These are phyloP conservation scores for Rhagonycha fulva DNA, from an alignment of 2,888 invertebrate genomes.

Conservation along the genomic window DNA sequence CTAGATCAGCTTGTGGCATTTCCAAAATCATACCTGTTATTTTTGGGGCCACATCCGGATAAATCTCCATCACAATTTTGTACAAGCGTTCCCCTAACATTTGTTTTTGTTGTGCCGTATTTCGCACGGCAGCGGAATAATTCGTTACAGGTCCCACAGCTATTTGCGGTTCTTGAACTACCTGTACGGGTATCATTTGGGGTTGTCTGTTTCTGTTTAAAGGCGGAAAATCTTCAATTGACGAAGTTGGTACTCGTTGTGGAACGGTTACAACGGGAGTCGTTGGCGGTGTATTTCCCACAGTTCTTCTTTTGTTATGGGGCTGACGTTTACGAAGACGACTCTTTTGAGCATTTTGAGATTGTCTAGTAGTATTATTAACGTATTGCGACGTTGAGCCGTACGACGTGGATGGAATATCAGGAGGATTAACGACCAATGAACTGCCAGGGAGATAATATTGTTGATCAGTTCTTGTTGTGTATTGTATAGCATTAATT, in stretches of 20 bases:
- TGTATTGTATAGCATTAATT: too few species aligned
- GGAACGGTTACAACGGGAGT: constrained; percentile 72
- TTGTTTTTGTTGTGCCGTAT: constrained; percentile 97
- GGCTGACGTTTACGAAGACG: constrained; percentile 80
- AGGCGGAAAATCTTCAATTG: constrained; percentile 84
- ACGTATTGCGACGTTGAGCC: constrained; percentile 89
- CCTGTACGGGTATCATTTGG: constrained; percentile 67
- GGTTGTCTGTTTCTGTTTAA: constrained; percentile 85
- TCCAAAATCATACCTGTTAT: constrained; percentile 99
- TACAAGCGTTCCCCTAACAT: constrained; percentile 98
- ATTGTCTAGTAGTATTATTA: constrained; percentile 80
- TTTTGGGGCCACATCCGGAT: constrained; percentile 92
- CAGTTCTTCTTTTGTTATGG: constrained; percentile 72
- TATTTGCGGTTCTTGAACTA: constrained; percentile 81
- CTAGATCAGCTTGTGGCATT: constrained; percentile 96
- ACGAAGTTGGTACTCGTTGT: constrained; percentile 71
- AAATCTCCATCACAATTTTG: constrained; percentile 95
- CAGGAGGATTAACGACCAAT: constrained; percentile 83
- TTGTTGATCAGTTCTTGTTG: constrained; percentile 85
- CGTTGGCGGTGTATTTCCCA: constrained; percentile 64
- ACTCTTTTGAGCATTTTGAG: constrained; percentile 72
- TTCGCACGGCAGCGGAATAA: constrained; percentile 95
- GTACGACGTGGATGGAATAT: constrained; percentile 92
- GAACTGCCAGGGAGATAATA: constrained; percentile 63
- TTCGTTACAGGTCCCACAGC: constrained; percentile 97